A percentile compares a stretch with the other conserved stretches of the same genome.
Conservation (phyloP, 2,113 vertebrate species). For the Dicentrarchus labrax region DNA sequence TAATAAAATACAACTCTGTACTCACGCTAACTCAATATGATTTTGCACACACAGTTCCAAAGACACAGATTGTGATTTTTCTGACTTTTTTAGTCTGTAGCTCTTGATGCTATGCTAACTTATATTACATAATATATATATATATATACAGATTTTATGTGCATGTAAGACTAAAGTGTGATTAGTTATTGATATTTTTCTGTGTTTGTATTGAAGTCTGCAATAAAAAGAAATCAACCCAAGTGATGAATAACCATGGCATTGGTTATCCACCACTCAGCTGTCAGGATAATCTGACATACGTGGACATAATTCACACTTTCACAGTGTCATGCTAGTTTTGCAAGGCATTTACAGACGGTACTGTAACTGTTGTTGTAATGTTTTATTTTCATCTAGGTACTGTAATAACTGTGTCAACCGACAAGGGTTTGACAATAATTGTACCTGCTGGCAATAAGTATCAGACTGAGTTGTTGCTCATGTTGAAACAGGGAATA, state of each 20-base stretch:
- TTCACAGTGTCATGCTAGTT: conserved; percentile 5
- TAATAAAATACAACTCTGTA: background rate
- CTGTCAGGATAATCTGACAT: conserved; percentile 17
- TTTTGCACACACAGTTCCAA: conserved; percentile 36
- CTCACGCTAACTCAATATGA: background rate
- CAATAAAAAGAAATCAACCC: background rate
- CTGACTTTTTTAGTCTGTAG: conserved; percentile 37
- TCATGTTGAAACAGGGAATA: conserved; percentile 43
- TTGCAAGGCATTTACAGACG: conserved; percentile 24
- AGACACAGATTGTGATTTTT: conserved; percentile 43
- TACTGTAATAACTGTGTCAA: conserved; percentile 25
- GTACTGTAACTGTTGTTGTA: background rate
- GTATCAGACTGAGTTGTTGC: conserved; percentile 34
- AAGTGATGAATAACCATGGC: background rate
- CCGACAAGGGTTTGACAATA: conserved; percentile 1
- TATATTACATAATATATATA: conserved; percentile 29
- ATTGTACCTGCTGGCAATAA: conserved; percentile 1
- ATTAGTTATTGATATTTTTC: conserved; percentile 33
- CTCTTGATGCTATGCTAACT: conserved; percentile 33
- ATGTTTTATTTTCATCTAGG: conserved; percentile 18
- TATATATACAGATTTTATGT: conserved; percentile 32
- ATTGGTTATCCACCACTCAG: conserved; percentile 53
- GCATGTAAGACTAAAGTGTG: conserved; percentile 55
- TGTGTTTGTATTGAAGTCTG: conserved; percentile 28
- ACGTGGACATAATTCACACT: conserved; percentile 22